These are phyloP conservation scores for Melanerpes aurifrons DNA, from an alignment of 2,113 vertebrate species.

Conservation along the genomic window DNA sequence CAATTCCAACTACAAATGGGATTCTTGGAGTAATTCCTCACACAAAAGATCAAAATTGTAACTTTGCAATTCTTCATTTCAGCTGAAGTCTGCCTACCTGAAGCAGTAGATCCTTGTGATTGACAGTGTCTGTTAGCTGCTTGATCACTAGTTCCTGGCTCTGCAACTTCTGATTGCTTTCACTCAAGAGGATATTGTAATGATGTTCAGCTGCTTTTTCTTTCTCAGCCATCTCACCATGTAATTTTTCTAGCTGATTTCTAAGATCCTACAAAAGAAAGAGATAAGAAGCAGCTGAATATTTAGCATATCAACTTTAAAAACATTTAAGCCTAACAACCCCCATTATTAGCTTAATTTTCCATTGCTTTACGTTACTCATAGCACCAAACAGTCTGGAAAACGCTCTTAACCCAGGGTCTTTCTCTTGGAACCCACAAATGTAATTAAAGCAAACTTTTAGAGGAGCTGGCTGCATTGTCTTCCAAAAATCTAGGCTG, in stretches of 20 bases:
- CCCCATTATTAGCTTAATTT: background rate
- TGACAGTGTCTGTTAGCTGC: slow-evolving; percentile 77
- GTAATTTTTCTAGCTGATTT: slow-evolving; percentile 91
- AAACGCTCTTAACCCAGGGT: background rate
- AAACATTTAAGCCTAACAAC: slow-evolving; percentile 12
- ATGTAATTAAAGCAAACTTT: background rate
- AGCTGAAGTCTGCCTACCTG: slow-evolving; percentile 76
- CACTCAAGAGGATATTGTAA: slow-evolving; percentile 80
- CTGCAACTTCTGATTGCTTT: slow-evolving; percentile 82
- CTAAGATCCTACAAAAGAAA: slow-evolving; percentile 81
- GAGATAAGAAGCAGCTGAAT: background rate
- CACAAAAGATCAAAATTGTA: background rate
- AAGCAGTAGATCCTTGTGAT: slow-evolving; percentile 84
- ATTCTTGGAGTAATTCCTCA: background rate
- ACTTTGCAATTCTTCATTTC: slow-evolving; percentile 21
- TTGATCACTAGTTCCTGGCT: slow-evolving; percentile 83
- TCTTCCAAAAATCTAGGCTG: background rate
- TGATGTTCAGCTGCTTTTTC: slow-evolving; percentile 82
- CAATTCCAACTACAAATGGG: background rate
- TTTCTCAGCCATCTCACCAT: slow-evolving; percentile 81
- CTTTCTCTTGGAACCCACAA: background rate
- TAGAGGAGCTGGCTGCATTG: background rate
- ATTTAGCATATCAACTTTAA: slow-evolving; percentile 10
- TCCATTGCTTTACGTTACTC: background rate
- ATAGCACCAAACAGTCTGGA: background rate